Conservation (phyloP, 2,888 invertebrate genomes). For the Macrosiphum euphorbiae region DNA sequence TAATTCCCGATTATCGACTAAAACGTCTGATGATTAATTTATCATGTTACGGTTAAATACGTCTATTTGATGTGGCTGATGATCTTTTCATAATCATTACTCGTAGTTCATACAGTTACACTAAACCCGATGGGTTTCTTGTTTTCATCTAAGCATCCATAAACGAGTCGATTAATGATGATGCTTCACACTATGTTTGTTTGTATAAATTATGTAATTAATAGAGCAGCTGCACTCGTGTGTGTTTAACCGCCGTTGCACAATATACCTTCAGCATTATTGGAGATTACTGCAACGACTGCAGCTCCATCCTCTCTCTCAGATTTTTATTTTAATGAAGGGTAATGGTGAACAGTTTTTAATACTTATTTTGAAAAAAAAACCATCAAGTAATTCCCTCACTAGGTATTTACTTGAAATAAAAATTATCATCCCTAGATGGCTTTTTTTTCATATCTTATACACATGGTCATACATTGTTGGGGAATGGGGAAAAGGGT, state of each 20-base stretch:
- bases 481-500: too few relatives aligned
- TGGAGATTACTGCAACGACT: neutral
- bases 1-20: neutral
- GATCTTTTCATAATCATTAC: neutral
- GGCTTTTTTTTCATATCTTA: too few relatives aligned
- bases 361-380: neutral
- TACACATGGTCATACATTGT: too few relatives aligned
- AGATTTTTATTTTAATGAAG: neutral
- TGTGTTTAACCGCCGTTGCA: neutral
- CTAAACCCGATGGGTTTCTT: neutral
- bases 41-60: neutral
- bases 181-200: neutral
- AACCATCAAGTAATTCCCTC: neutral
- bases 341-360: neutral
- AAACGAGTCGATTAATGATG: neutral
- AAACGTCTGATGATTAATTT: neutral
- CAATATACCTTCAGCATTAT: neutral
- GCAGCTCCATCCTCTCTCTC: neutral
- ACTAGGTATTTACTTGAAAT: neutral
- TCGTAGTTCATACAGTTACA: neutral
- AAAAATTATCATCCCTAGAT: neutral
- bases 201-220: neutral
- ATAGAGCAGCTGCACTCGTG: neutral
- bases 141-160: neutral
- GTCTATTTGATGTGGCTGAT: neutral